Evolutionary conservation across 2,113 vertebrate species (phyloP).

Genomic region (Hipposideros armiger): DNA sequence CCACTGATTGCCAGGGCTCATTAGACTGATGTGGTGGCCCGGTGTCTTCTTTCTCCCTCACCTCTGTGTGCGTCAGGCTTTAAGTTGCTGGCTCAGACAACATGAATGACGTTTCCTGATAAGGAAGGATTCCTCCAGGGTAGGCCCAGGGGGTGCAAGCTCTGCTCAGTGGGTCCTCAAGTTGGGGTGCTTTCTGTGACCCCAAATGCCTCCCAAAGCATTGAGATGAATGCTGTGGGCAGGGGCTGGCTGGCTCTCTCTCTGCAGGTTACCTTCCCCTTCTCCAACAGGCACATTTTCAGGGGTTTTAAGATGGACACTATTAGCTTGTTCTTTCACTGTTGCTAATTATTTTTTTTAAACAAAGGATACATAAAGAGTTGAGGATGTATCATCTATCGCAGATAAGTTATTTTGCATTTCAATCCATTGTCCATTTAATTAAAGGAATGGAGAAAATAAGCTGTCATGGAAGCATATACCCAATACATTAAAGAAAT

Average conservation of each 20-base stretch:
- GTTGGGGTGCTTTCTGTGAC: not conserved
- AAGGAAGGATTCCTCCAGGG: not conserved
- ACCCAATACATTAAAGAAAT: conserved; percentile 36
- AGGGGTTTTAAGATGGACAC: not conserved
- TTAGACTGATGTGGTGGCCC: conserved; percentile 44
- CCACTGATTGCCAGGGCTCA: conserved; percentile 58
- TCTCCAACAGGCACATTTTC: not conserved
- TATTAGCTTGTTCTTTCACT: not conserved
- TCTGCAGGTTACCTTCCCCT: not conserved
- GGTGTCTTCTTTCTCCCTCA: conserved; percentile 26
- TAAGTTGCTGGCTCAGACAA: not conserved
- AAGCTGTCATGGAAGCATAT: not conserved
- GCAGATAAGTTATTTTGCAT: not conserved
- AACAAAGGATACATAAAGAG: not conserved
- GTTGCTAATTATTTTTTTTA: not conserved
- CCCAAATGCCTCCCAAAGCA: not conserved
- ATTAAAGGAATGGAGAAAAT: conserved; percentile 58
- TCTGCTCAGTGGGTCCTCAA: not conserved
- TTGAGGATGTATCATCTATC: not conserved
- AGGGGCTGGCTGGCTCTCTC: not conserved
- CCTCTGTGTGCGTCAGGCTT: not conserved
- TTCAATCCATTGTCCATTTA: conserved; percentile 53
- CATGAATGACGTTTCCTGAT: not conserved
- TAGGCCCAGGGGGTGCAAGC: not conserved
- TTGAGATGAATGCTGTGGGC: not conserved